These are phyloP conservation scores for Radopholus similis DNA, from an alignment of 1,140 invertebrate species.

Conservation along the genomic window DNA sequence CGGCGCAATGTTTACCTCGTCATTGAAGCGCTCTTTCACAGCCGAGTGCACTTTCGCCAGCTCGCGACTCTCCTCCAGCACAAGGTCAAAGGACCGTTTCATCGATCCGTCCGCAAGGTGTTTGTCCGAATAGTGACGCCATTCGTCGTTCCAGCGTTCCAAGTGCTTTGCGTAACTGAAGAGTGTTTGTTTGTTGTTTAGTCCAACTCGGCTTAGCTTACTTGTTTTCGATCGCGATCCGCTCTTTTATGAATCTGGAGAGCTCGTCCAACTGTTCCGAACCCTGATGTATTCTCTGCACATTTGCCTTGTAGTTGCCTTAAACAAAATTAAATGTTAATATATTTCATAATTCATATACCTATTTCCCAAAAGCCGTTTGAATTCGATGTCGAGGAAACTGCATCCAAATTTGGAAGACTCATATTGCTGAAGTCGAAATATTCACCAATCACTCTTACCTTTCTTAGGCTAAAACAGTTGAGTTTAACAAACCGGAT, in stretches of 20 bases:
- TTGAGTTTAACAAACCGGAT: too few species aligned
- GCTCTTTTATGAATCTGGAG: constrained; percentile 46
- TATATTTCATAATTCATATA: not conserved
- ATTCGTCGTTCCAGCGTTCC: constrained; percentile 49
- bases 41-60: constrained; percentile 41
- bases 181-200: not conserved
- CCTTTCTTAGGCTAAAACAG: too few species aligned
- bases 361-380: constrained; percentile 30
- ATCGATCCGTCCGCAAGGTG: constrained; percentile 13
- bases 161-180: constrained; percentile 45
- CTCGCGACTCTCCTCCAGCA: constrained; percentile 44
- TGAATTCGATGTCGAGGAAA: not conserved
- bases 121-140: constrained; percentile 41
- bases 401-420: not conserved
- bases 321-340: not conserved
- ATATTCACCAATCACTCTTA: too few species aligned
- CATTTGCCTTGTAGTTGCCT: constrained; percentile 54
- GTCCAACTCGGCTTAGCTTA: not conserved
- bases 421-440: too few species aligned
- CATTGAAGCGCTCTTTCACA: constrained; percentile 47
- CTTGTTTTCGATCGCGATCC: constrained; percentile 47
- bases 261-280: constrained; percentile 56
- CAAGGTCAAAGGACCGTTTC: constrained; percentile 24
- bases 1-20: constrained; percentile 41
- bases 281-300: constrained; percentile 52